A percentile compares a stretch with the other conserved stretches of the same genome.
Conservation (phyloP, 35 echinoderm and acorn worm genomes). For the Chiridota heheva region DNA sequence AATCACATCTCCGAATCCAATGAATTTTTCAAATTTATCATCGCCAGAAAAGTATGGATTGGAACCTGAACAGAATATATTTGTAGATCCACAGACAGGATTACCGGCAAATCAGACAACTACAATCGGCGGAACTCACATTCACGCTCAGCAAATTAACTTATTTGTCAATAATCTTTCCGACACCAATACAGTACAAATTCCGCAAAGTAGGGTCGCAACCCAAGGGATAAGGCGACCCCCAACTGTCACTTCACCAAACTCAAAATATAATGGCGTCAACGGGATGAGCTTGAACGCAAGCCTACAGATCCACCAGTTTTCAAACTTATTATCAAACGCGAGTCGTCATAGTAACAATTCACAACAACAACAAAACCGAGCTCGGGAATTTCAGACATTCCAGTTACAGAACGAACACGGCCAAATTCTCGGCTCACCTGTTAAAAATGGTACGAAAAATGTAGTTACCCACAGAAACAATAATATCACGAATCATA, state of each 20-base stretch:
- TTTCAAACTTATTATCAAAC: background rate
- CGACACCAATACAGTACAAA: background rate
- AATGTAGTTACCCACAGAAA: too few relatives aligned
- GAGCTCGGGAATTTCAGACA: constrained; percentile 4
- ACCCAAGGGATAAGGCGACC: constrained; percentile 16
- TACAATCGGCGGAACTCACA: constrained; percentile 39
- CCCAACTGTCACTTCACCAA: constrained; percentile 6
- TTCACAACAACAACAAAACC: too few relatives aligned
- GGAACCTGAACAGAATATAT: constrained; percentile 58
- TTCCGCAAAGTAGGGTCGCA: constrained; percentile 20
- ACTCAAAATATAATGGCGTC: constrained; percentile 13
- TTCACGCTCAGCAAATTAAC: constrained; percentile 36
- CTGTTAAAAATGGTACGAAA: constrained; percentile 7
- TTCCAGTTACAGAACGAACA: constrained; percentile 35
- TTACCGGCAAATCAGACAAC: constrained; percentile 28
- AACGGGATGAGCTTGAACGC: too few relatives aligned
- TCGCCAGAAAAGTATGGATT: constrained; percentile 64
- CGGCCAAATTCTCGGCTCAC: constrained; percentile 7
- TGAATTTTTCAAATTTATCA: constrained; percentile 64
- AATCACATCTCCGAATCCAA: constrained; percentile 29
- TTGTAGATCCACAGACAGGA: constrained; percentile 92
- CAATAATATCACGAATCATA: too few relatives aligned
- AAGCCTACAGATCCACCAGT: too few relatives aligned
- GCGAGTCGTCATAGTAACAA: too few relatives aligned
- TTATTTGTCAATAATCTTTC: constrained; percentile 39